Conservation (phyloP, 2,888 invertebrate species). For the Harpalus rubripes region DNA sequence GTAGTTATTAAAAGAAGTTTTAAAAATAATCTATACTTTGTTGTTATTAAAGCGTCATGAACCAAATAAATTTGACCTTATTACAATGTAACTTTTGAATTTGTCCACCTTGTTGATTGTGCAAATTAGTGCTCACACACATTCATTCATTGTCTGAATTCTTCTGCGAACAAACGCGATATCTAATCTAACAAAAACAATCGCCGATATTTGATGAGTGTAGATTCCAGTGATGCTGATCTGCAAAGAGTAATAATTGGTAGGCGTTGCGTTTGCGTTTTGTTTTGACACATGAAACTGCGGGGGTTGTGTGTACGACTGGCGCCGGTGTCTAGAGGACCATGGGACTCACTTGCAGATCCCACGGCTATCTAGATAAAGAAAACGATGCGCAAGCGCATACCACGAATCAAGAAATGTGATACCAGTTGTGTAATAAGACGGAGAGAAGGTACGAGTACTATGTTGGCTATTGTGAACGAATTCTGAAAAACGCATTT, state of each 20-base stretch:
- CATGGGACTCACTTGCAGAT: slow-evolving; percentile 35
- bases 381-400: slow-evolving; percentile 63
- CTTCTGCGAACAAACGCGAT: neutral
- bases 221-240: slow-evolving; percentile 36
- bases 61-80: too few species aligned
- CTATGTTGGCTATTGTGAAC: neutral
- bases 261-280: slow-evolving; percentile 21
- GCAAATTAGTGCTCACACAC: neutral
- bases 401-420: slow-evolving; percentile 30
- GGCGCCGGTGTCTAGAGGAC: slow-evolving; percentile 18
- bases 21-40: too few species aligned
- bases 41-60: too few species aligned
- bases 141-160: neutral
- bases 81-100: too few species aligned
- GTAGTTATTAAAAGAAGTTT: too few species aligned
- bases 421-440: neutral
- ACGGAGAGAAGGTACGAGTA: neutral
- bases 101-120: neutral
- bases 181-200: slow-evolving; percentile 18
- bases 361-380: slow-evolving; percentile 65
- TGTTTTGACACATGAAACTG: slow-evolving; percentile 37
- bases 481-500: neutral
- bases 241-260: slow-evolving; percentile 6
- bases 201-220: slow-evolving; percentile 25
- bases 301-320: slow-evolving; percentile 36